Evolutionary conservation across 2,888 invertebrate genomes (phyloP), one percentile per base, ranked within the genome.

Genomic region (Eurytoma adleriae): DNA sequence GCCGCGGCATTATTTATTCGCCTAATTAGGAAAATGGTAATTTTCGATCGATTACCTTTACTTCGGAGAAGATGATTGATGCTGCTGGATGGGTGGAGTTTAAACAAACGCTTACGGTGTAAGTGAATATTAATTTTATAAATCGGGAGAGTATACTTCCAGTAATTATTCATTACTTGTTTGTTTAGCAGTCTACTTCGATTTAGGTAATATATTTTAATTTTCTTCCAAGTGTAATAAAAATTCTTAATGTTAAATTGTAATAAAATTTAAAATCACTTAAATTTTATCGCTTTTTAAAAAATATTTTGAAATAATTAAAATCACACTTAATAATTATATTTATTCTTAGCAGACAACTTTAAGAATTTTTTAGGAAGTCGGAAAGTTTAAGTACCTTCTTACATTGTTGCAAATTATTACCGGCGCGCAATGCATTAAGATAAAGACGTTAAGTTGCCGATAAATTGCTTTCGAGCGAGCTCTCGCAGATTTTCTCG

Each of bases 21-120:
- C 20, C 64, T 74, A 70, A 74, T 79, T 66, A 74, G 79, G 64
- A 52, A 70, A 66, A 74, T 74, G 64, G 64, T 70, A 64, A 70
- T 74, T 69, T 30, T 56, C 40, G 67, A 69, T 12, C 50, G 68
- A 69, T 79, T 27, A 16, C 50, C 73, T 73, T 68, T 57, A 79
- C 71, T 66, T 52, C 30, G 57, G 52, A n/a, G 12, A 64, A 30
- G 30, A 50, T 79, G 73, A 78, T 73, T 61, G 40, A 78, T 78
- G 66, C 14, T 27, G 18, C 14, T 1, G 2, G 27, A 57, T 48
- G 64, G 4, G 20, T 20, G 18, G 14, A n/a, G 24, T 14, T 27
- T 59, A 57, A 18, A 40, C 59, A 61, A 24, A 18, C 40, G 40
- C 64, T 12, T 2, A 14, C 50, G n/a, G 50, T 48, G 62, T 67